Evolutionary conservation across 2,888 invertebrate genomes (phyloP), one percentile per base, ranked within the genome.

Genomic region (Andrena chrysosceles): DNA sequence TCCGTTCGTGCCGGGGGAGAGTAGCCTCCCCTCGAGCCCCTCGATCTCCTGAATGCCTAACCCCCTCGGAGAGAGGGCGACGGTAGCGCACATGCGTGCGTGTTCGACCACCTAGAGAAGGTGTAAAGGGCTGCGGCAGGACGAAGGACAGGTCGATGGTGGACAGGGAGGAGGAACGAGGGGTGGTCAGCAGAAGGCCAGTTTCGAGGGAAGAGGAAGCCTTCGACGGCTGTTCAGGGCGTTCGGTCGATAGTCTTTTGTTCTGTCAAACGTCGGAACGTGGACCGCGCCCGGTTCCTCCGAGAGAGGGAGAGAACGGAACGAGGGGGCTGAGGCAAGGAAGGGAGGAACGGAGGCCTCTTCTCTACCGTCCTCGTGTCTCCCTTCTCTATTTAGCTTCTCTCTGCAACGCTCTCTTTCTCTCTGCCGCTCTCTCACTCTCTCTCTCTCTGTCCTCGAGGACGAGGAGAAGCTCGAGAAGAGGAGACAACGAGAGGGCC

Each of bases 251-350:
- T 91, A 91, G 91, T 91, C 93, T 93, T 93, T 93, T 93, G 93
- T 93, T 92, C 93, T 93, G 93, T 93, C 93, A 93, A 93, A 93
- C 90, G 91, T 93, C 90, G 91, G 90, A 91, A 91, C 91, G 91
- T 88, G 91, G 89, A 91, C 92, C 92, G 92, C 91, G 90, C 91
- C 91, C 88, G 90, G 87, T 70, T 62, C 67, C 78, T 81, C 60
- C 48, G 77, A 64, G 67, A 66, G 70, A 78, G 70, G 74, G 71
- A 84, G 71, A 84, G 81, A 77, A 64, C 68, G 73, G 54, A 62
- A 64, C 67, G 31, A 66, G 35, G 35, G 63, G 83, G 29, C 77
- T 10, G 29, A 42, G 52, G 42, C 60, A 49, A 42, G 56, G 63
- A 59, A 56, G 26, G 31, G 54, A 76, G 66, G 42, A 33, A 42